Percentiles rank a stretch among this genome's conserved stretches.
These are phyloP conservation scores for Trichopria drosophilae DNA, from an alignment of 2,888 invertebrate species.

Conservation along the genomic window DNA sequence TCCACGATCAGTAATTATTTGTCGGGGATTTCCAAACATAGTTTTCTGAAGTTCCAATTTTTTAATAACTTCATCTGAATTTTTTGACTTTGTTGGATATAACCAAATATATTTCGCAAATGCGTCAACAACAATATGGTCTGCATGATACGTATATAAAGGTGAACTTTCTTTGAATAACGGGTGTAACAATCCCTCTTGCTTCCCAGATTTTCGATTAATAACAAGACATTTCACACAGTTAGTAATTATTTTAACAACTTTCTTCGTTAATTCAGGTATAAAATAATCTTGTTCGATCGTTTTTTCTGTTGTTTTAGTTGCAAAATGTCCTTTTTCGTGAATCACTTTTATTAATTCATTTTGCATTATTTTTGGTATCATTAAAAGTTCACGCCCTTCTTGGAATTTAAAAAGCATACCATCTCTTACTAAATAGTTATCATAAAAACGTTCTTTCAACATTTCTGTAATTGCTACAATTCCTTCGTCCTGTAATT, in stretches of 20 bases:
- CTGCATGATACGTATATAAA: constrained; percentile 16
- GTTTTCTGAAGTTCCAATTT: constrained; percentile 43
- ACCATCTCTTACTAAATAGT: constrained; percentile 11
- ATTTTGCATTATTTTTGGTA: constrained; percentile 22
- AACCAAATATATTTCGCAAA: constrained; percentile 22
- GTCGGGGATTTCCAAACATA: constrained; percentile 50
- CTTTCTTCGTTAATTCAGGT: constrained; percentile 11
- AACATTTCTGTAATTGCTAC: constrained; percentile 16
- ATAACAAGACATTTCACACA: constrained; percentile 25
- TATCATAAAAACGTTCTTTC: constrained; percentile 14
- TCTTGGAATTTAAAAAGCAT: constrained; percentile 19
- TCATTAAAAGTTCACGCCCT: constrained; percentile 13
- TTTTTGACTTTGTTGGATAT: constrained; percentile 16
- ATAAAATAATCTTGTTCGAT: constrained; percentile 23
- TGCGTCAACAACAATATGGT: constrained; percentile 15
- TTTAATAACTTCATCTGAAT: constrained; percentile 30
- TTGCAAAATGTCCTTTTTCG: constrained; percentile 19
- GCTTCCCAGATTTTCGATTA: constrained; percentile 25
- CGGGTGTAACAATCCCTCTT: constrained; percentile 22
- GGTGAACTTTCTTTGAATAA: constrained; percentile 19
- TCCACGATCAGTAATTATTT: constrained; percentile 44
- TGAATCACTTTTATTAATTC: constrained; percentile 17
- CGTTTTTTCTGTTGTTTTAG: constrained; percentile 12
- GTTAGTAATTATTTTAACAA: constrained; percentile 20
- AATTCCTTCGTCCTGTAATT: constrained; percentile 20